phyloP scores from a whole-genome alignment of 2,113 vertebrate genomes.

The Semnornis frantzii region DNA sequence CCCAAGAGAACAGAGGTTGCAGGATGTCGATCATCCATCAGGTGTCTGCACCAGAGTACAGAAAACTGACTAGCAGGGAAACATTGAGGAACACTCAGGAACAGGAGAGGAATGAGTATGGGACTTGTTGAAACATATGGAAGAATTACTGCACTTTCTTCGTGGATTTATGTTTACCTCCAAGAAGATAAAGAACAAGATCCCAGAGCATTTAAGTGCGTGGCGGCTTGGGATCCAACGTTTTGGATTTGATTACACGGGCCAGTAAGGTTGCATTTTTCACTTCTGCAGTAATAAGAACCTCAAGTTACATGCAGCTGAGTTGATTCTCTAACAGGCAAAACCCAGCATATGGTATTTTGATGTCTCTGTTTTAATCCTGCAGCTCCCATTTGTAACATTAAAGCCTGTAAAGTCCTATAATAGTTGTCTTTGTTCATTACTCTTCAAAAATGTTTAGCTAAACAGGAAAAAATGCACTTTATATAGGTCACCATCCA shows the following conservation, averaged over 20 bases:
- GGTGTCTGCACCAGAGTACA: background rate
- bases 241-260: conserved; percentile 43
- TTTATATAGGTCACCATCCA: background rate
- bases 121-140: background rate
- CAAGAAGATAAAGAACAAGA: conserved; percentile 26
- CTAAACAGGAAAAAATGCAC: background rate
- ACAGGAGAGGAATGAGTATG: background rate
- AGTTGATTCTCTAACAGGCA: background rate
- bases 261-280: conserved; percentile 43
- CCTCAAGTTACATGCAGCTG: background rate
- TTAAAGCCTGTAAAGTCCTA: background rate
- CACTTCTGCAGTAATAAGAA: conserved; percentile 54
- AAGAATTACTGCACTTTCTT: conserved; percentile 32
- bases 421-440: conserved; percentile 9
- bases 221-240: background rate
- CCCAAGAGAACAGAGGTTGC: conserved; percentile 24
- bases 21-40: background rate
- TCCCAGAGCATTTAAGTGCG: background rate
- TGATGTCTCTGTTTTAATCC: conserved; percentile 42
- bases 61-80: conserved; percentile 14
- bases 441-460: background rate
- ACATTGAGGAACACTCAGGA: conserved; percentile 43
- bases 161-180: conserved; percentile 21
- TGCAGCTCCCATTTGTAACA: background rate
- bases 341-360: background rate